Base-by-base conservation (phyloP, 2,888 invertebrate species). In the Platypus cylindrus region DNA sequence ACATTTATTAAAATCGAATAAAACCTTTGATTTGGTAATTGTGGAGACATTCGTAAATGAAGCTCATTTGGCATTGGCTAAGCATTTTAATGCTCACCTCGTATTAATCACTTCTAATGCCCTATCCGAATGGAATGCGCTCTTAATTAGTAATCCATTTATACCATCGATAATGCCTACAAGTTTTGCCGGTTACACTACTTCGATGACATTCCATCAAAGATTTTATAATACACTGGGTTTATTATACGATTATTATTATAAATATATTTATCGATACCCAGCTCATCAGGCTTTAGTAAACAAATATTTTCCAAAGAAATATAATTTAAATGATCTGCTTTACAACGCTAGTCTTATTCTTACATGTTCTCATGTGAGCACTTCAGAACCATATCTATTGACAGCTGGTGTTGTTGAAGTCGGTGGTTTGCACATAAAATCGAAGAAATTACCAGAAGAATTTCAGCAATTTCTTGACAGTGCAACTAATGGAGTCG, bases 391-490 rank as follows among this genome's bases (percentile, higher is more conserved):
- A 5, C 59, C 68, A 2, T 49, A 55, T 3, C 67, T 71, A 0
- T 57, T 66, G 24, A 56, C 68, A 2, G 69, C 70, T 1, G 68
- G 68, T 46, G 58, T 68, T 34, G 53, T 72, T 2, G 70, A 73
- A 49, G 60, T 73, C 28, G 73, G 71, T 8, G 73, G 73, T 20
- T 47, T 66, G 26, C 73, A 73, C 24, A 43, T 56, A 20, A 37
- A 31, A 12, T 18, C 38, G 5, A 41, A 36, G 9, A 32, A 32
- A 34, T 29, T 51, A 15, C 45, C 45, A 5, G 36, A 57, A 52
- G 54, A 61, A 24, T 36, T 62, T 4, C 45, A 59, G 45, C 22
- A 39, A 8, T 59, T 55, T 40, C 34, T 64, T 40, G 58, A 64
- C 32, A 45, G 48, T 11, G 53, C 61, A 4, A 42, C 45, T 20